phyloP scores from a whole-genome alignment of 2,888 invertebrate genomes.

The Stomorhina lunata region DNA sequence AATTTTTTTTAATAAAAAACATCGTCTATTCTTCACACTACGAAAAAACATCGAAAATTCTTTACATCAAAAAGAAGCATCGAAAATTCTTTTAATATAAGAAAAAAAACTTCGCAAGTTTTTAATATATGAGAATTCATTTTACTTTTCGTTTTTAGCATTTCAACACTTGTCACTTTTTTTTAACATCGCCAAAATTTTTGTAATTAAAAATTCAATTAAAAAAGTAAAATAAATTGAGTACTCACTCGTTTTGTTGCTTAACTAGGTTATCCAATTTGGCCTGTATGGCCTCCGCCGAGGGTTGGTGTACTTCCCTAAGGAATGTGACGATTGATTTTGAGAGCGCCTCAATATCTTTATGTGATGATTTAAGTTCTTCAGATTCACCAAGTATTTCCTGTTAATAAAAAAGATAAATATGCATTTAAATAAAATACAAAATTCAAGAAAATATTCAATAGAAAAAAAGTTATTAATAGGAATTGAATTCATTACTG shows the following conservation, averaged over 20 bases:
- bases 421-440: not conserved
- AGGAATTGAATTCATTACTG: slow-evolving; percentile 31
- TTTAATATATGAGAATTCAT: too few relatives aligned
- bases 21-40: too few relatives aligned
- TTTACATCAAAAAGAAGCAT: too few relatives aligned
- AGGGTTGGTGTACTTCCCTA: slow-evolving; percentile 84
- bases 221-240: not conserved
- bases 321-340: slow-evolving; percentile 87
- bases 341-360: slow-evolving; percentile 86
- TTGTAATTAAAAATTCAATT: not conserved
- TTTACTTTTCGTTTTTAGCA: too few relatives aligned
- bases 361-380: slow-evolving; percentile 84
- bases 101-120: too few relatives aligned
- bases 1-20: too few relatives aligned
- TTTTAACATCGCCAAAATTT: not conserved
- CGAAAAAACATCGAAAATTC: too few relatives aligned
- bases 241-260: slow-evolving; percentile 84
- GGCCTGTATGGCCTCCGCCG: slow-evolving; percentile 85
- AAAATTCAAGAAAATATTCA: not conserved
- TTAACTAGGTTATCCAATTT: slow-evolving; percentile 86
- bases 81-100: too few relatives aligned
- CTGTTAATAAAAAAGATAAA: slow-evolving; percentile 80
- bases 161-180: too few relatives aligned
- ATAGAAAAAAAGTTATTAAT: not conserved
- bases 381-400: slow-evolving; percentile 88